Base-by-base conservation (phyloP, 2,113 vertebrate species). In the Pungitius pungitius region DNA sequence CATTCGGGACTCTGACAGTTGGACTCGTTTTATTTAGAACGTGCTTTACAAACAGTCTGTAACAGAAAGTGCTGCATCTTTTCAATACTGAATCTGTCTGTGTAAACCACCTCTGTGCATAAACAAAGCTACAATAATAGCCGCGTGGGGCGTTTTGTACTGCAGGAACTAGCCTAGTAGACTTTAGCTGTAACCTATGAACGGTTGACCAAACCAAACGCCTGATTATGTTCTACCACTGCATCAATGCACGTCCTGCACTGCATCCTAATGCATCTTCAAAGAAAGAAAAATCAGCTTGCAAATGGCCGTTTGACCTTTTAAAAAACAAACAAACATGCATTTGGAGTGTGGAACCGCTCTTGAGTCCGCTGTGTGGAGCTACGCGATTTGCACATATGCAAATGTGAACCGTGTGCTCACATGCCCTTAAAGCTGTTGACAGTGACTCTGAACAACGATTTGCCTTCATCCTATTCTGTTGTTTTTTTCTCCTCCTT, bases 391-490 rank as follows among this genome's bases (percentile, higher is more conserved):
- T 67, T 69, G 54, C 65, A 9, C 49, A 42, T 14, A 60, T 72
- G 69, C 58, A 80, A 65, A 75, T 61, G 14, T 30, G 8, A 0
- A 18, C 40, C 9, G 27, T 33, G 54, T 49, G 52, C 58, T 73
- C 42, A 61, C 66, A 79, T 33, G 54, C 3, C 56, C 27, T 49
- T 24, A 15, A 63, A 60, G 62, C 73, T 59, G 64, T 61, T 64
- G 62, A 75, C 52, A 30, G 4, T 57, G 67, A 55, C 76, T 22
- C 39, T 82, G 69, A 75, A 45, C 69, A 57, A 17, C 1, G 68
- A 77, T 39, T 68, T 61, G 61, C 56, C 65, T 68, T 57, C 80
- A 63, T 84, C 42, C 49, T 54, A 17, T 18, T 20, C n/a, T 26
- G 1, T 15, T 8, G 1, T 56, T 42, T 24, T 54, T 45, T 49